Percentiles rank a stretch among this genome's conserved stretches.
Evolutionary conservation across 2,888 invertebrate genomes (phyloP).

Genomic region (Nemotelus nigrinus): DNA sequence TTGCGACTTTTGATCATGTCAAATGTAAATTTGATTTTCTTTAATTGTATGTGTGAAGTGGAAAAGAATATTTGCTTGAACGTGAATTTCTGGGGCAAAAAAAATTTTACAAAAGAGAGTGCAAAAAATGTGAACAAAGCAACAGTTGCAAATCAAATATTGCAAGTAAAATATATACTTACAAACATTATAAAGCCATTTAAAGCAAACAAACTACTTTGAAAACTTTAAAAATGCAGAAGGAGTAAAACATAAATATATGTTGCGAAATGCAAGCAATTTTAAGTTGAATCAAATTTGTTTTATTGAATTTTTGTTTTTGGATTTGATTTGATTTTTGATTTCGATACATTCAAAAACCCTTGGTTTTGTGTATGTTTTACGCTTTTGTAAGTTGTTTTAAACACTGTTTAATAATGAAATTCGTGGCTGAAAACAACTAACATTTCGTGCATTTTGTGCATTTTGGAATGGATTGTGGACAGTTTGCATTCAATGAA

Average conservation of each 20-base stretch:
- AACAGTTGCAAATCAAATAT: background rate
- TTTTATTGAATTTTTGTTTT: conserved; percentile 12
- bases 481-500: too few relatives aligned
- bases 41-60: too few relatives aligned
- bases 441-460: too few relatives aligned
- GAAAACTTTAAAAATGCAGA: conserved; percentile 2
- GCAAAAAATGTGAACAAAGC: background rate
- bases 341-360: too few relatives aligned
- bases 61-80: background rate
- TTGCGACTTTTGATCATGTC: too few relatives aligned
- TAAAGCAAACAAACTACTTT: background rate
- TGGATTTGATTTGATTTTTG: background rate
- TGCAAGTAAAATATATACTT: background rate
- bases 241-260: too few relatives aligned
- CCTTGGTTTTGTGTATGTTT: too few relatives aligned
- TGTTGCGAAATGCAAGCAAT: background rate
- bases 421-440: too few relatives aligned
- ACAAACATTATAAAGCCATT: conserved; percentile 21
- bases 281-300: conserved; percentile 32
- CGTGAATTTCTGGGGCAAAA: background rate
- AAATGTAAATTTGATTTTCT: too few relatives aligned
- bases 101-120: background rate
- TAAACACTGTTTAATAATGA: too few relatives aligned
- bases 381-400: too few relatives aligned
- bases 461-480: too few relatives aligned